Base-by-base conservation (phyloP, 1,140 invertebrate species). In the Trissolcus basalis region DNA sequence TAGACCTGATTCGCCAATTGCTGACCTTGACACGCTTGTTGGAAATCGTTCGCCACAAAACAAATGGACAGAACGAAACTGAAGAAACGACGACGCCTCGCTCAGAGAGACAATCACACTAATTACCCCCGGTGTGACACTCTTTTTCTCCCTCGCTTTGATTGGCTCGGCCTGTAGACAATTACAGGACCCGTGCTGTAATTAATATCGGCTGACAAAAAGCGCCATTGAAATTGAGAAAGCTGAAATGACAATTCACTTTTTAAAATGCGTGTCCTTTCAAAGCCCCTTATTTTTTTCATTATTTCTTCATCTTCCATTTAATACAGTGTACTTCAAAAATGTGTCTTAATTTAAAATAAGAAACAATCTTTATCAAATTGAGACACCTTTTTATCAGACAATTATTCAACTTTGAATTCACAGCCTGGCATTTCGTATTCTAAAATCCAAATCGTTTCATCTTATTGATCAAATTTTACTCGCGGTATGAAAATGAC, bases 11-110 rank as follows among this genome's bases (percentile, higher is more conserved):
- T 70, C 65, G 65, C 39, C 69, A 77, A 79, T 79, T 79, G 76
- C 36, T 61, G 77, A 79, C 77, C 77, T 79, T 79, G 77, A 79
- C 77, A 76, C 67, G 71, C 76, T 78, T 78, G 70, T 60, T 49
- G 41, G 50, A 41, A 64, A 71, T 75, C 77, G 68, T 72, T 64
- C 56, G 77, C 68, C 60, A 61, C 67, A 71, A 78, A 56, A 78
- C 75, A 65, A 79, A 69, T 65, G 63, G 65, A 53, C 64, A 36
- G 63, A 76, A 65, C 49, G 72, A 76, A 79, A 73, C 71, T 73
- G 43, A 56, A 67, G 41, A 58, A 71, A 74, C 65, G 39, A 0
- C 51, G n/a, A 19, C 13, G 63, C 13, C n/a, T 41, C n/a, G 50
- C 12, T n/a, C n/a, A n/a, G 11, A 12, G 43, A 13, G 43, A 75